Conservation (phyloP, 2,888 invertebrate genomes). For the Meta bourneti region DNA sequence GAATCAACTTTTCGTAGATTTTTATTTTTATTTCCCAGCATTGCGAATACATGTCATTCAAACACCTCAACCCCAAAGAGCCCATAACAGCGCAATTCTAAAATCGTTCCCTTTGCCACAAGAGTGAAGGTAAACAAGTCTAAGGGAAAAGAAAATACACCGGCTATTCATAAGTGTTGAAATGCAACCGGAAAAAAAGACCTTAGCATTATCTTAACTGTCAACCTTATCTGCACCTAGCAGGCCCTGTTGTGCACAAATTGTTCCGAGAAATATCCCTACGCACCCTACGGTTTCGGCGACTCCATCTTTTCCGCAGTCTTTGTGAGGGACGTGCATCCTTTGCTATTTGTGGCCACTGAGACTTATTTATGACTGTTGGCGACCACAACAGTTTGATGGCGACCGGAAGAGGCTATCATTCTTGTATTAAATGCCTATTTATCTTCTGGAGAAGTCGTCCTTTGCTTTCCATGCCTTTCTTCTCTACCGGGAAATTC, state of each 20-base stretch:
- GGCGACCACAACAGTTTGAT: slow-evolving; percentile 57
- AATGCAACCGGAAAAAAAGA: background rate
- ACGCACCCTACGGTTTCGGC: slow-evolving; percentile 27
- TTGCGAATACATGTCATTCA: too few species aligned
- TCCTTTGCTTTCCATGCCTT: slow-evolving; percentile 8
- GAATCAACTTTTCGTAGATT: too few species aligned
- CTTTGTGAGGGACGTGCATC: slow-evolving; percentile 52
- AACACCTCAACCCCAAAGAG: too few species aligned
- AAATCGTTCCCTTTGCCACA: too few species aligned
- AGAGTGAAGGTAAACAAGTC: too few species aligned
- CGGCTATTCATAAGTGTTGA: slow-evolving; percentile 1
- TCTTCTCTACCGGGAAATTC: slow-evolving; percentile 39
- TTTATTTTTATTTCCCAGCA: too few species aligned
- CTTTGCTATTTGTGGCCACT: slow-evolving; percentile 58
- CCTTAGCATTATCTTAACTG: background rate
- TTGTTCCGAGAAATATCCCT: slow-evolving; percentile 41
- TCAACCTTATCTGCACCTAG: slow-evolving; percentile 24
- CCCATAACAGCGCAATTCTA: too few species aligned
- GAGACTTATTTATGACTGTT: slow-evolving; percentile 59
- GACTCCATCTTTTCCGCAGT: slow-evolving; percentile 15
- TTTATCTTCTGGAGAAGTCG: slow-evolving; percentile 54
- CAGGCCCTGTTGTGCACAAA: slow-evolving; percentile 49
- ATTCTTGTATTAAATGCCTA: slow-evolving; percentile 53
- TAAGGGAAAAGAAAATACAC: too few species aligned
- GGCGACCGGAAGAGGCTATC: slow-evolving; percentile 63